Base-by-base conservation (phyloP, 2,113 vertebrate species). In the Nothoprocta pentlandii region DNA sequence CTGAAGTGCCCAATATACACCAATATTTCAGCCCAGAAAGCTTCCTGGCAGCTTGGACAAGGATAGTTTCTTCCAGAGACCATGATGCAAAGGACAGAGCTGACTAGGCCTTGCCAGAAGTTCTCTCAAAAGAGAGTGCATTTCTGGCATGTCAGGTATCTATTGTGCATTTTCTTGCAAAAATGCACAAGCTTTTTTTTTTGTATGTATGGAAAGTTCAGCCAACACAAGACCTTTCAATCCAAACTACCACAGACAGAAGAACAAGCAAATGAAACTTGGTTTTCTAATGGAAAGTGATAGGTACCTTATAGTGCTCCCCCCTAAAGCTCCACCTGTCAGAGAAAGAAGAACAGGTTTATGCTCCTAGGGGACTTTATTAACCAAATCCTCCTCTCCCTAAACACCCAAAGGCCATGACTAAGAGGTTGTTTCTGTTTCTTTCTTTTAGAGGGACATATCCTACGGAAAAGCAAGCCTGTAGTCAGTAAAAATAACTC, bases 91-190 rank as follows among this genome's bases (percentile, higher is more conserved):
- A 78, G 44, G 19, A 6, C 46, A 39, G 10, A 42, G 23, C 39
- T 2, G 4, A 17, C 14, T 4, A 68, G 23, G 32, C 5, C 2
- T 8, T 34, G 13, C 20, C 2, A 22, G 7, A 28, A 21, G 12
- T 17, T 34, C 41, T 80, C 23, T 34, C 76, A 56, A 20, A 67
- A 56, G 36, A 39, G 7, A 51, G 49, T 51, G 49, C 49, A 28
- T 54, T 30, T 56, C 28, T 56, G 15, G 26, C 36, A 56, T 56
- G 26, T 56, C 12, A 16, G 28, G 28, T 56, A 30, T 28, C 23
- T 56, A 16, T 56, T 16, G 26, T 56, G 54, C 26, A 15, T 56
- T 56, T 56, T 30, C 54, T 9, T 25, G 23, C 15, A 20, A 16
- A 30, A 56, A 30, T 16, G 16, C 28, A 56, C 14, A 56, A 30